phyloP scores from a whole-genome alignment of 53 echinoderm and acorn worm genomes.

The Zoroaster sp. region DNA sequence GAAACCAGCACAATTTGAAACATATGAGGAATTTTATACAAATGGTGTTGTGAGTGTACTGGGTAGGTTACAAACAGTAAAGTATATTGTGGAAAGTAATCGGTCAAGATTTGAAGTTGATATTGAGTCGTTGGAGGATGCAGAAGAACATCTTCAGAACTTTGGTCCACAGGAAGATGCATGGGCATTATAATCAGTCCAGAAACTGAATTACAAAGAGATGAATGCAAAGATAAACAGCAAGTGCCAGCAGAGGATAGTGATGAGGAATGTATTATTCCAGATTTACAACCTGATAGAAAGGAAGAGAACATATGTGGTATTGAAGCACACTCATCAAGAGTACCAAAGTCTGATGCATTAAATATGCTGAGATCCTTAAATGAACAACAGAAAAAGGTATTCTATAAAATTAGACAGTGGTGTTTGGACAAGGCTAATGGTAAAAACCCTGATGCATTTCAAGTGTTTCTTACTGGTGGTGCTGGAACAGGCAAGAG shows the following conservation, averaged over 20 bases:
- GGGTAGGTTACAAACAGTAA: background rate
- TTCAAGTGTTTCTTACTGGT: constrained; percentile 60
- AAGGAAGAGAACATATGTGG: background rate
- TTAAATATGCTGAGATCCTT: constrained; percentile 39
- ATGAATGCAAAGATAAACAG: background rate
- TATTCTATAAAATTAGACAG: constrained; percentile 57
- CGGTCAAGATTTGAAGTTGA: background rate
- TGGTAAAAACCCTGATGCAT: constrained; percentile 59
- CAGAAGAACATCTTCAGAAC: constrained; percentile 16
- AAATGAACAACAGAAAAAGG: constrained; percentile 53
- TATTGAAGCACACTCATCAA: background rate
- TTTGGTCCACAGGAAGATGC: constrained; percentile 66
- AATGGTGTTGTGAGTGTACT: background rate
- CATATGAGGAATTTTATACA: background rate
- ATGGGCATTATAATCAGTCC: constrained; percentile 57
- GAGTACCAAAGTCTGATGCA: constrained; percentile 29
- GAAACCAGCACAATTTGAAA: constrained; percentile 38
- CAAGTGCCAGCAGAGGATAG: background rate
- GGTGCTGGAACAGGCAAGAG: constrained; percentile 72
- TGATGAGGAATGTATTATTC: constrained; percentile 23
- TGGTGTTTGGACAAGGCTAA: constrained; percentile 65
- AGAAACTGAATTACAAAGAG: constrained; percentile 43
- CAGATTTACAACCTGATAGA: constrained; percentile 32
- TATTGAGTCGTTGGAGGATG: constrained; percentile 11
- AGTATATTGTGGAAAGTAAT: constrained; percentile 1